Evolutionary conservation across 2,888 invertebrate species (phyloP).

Genomic region (Leucophora obtusa): DNA sequence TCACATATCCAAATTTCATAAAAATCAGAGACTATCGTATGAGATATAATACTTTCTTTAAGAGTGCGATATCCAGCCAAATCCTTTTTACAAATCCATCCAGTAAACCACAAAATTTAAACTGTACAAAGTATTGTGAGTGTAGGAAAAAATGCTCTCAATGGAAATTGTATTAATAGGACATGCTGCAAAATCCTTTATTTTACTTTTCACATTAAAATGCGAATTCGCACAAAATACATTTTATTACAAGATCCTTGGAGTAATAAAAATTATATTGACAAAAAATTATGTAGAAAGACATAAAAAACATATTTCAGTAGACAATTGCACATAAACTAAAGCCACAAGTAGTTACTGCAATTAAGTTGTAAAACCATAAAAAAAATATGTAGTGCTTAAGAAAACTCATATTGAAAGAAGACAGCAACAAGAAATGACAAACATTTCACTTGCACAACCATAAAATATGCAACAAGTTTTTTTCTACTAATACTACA

Average conservation of each 20-base stretch:
- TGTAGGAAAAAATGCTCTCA: too few species aligned
- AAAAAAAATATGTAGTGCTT: background rate
- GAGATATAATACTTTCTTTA: too few species aligned
- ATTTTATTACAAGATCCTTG: background rate
- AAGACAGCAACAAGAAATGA: background rate
- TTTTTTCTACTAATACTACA: background rate
- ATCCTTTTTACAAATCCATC: too few species aligned
- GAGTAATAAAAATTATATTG: background rate
- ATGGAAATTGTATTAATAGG: too few species aligned
- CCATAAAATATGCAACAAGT: constrained; percentile 52
- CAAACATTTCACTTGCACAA: constrained; percentile 14
- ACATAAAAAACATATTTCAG: constrained; percentile 44
- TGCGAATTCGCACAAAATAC: background rate
- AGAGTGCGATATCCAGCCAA: too few species aligned
- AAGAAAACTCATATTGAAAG: background rate
- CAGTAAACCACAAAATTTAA: too few species aligned
- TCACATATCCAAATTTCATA: too few species aligned
- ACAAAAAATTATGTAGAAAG: background rate
- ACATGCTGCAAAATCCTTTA: too few species aligned
- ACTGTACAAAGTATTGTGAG: too few species aligned
- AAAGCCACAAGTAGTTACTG: constrained; percentile 24
- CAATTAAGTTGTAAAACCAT: constrained; percentile 52
- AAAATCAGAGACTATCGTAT: too few species aligned
- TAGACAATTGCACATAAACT: constrained; percentile 44
- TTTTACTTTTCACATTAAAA: too few species aligned